phyloP scores from a whole-genome alignment of 2,113 vertebrate species.

The Austrofundulus limnaeus region DNA sequence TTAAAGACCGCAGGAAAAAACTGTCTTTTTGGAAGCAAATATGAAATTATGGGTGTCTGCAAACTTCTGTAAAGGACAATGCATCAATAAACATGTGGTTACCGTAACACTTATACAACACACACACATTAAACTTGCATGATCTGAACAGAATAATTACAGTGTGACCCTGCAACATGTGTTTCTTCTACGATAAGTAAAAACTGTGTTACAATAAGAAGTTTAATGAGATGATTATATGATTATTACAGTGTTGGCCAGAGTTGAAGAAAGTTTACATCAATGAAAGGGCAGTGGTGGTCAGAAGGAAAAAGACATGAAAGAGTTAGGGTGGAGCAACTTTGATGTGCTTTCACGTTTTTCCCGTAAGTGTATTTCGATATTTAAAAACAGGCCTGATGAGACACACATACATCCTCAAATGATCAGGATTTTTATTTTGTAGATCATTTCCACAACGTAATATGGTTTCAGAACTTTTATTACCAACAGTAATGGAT shows the following conservation, averaged over 20 bases:
- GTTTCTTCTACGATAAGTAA: constrained; percentile 60
- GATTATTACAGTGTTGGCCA: constrained; percentile 57
- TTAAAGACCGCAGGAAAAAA: not conserved
- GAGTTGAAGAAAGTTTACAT: constrained; percentile 29
- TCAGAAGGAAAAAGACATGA: constrained; percentile 57
- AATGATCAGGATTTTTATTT: too few relatives aligned
- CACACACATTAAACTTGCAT: constrained; percentile 18
- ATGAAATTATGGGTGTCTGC: not conserved
- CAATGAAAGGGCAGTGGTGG: constrained; percentile 54
- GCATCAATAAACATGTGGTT: constrained; percentile 8
- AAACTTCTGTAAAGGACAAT: not conserved
- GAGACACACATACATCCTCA: too few relatives aligned
- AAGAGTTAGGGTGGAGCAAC: constrained; percentile 49
- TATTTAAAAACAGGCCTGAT: constrained; percentile 36
- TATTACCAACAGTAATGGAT: too few relatives aligned
- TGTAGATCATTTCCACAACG: too few relatives aligned
- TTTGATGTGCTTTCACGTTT: constrained; percentile 29
- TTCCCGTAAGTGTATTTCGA: constrained; percentile 47
- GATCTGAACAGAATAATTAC: constrained; percentile 19
- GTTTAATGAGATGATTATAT: constrained; percentile 60
- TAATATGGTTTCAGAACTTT: too few relatives aligned
- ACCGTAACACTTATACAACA: constrained; percentile 21
- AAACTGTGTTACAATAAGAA: constrained; percentile 61
- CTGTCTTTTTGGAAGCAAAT: not conserved
- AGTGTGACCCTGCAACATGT: constrained; percentile 14